These are phyloP conservation scores for Chironomus tepperi DNA, from an alignment of 1,140 invertebrate genomes.

Conservation along the genomic window DNA sequence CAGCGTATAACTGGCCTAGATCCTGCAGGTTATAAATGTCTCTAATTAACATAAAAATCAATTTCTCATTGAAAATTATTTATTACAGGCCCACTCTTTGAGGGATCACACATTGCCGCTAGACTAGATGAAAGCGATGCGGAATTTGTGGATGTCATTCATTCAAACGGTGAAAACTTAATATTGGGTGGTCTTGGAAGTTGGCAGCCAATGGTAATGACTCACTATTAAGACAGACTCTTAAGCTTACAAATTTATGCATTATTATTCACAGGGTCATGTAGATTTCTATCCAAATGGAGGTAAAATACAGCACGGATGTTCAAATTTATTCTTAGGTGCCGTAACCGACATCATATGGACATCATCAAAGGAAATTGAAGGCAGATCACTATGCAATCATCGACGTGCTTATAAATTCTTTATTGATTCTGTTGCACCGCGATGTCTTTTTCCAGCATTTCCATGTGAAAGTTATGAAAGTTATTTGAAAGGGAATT, in stretches of 20 bases:
- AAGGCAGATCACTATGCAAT: conserved; percentile 82
- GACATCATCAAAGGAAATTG: conserved; percentile 60
- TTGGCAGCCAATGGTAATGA: conserved; percentile 67
- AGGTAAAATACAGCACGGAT: conserved; percentile 81
- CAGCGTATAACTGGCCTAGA: conserved; percentile 71
- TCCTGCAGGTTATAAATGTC: neutral
- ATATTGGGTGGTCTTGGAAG: conserved; percentile 75
- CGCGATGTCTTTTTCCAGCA: conserved; percentile 79
- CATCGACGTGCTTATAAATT: conserved; percentile 87
- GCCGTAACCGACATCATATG: conserved; percentile 84
- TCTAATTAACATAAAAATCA: neutral
- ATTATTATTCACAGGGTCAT: neutral
- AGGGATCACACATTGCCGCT: conserved; percentile 71
- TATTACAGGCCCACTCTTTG: conserved; percentile 83
- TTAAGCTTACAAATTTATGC: neutral
- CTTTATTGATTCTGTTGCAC: conserved; percentile 87
- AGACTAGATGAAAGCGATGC: conserved; percentile 77
- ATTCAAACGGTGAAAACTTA: conserved; percentile 84
- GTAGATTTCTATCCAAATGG: conserved; percentile 57
- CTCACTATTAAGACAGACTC: neutral
- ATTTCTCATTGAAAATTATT: conserved; percentile 57
- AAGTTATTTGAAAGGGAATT: conserved; percentile 54
- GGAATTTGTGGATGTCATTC: conserved; percentile 88
- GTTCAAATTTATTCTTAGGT: conserved; percentile 75
- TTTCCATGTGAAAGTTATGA: conserved; percentile 82